Evolutionary conservation across 1,140 invertebrate species (phyloP).

Genomic region (Zophobas morio): DNA sequence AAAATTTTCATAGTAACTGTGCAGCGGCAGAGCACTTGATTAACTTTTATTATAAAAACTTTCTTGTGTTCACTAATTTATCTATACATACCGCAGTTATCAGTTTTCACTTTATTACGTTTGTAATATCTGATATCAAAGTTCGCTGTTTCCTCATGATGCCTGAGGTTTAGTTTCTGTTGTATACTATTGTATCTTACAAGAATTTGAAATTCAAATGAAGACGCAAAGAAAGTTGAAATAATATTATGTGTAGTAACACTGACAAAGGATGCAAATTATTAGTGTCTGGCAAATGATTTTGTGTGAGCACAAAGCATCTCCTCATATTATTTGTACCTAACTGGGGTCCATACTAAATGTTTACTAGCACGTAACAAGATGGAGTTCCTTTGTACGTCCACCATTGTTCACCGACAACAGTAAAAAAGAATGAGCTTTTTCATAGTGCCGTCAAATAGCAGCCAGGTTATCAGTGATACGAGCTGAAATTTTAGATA

Average conservation of each 20-base stretch:
- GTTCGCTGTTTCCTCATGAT: no score
- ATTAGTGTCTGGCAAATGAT: constrained; percentile 28
- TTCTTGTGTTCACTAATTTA: no score
- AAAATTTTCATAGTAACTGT: no score
- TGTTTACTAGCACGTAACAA: constrained; percentile 40
- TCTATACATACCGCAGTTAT: no score
- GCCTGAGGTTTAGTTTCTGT: not conserved
- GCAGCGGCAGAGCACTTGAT: no score
- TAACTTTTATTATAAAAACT: no score
- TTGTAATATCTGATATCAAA: no score
- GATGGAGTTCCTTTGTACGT: constrained; percentile 36
- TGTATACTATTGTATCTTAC: constrained; percentile 11
- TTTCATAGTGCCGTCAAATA: constrained; percentile 30
- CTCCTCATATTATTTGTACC: constrained; percentile 33
- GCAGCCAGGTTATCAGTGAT: constrained; percentile 26
- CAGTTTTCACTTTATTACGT: no score
- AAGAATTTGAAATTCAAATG: constrained; percentile 38
- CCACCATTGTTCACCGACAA: constrained; percentile 35
- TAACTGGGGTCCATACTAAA: constrained; percentile 30
- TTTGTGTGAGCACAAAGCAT: constrained; percentile 31
- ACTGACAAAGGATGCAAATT: constrained; percentile 39
- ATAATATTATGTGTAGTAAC: constrained; percentile 35
- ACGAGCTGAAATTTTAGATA: constrained; percentile 31
- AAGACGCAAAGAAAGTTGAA: constrained; percentile 40
- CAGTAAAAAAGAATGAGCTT: constrained; percentile 38